Evolutionary conservation across 2,888 invertebrate species (phyloP).

Genomic region (Ophion obscuratus): DNA sequence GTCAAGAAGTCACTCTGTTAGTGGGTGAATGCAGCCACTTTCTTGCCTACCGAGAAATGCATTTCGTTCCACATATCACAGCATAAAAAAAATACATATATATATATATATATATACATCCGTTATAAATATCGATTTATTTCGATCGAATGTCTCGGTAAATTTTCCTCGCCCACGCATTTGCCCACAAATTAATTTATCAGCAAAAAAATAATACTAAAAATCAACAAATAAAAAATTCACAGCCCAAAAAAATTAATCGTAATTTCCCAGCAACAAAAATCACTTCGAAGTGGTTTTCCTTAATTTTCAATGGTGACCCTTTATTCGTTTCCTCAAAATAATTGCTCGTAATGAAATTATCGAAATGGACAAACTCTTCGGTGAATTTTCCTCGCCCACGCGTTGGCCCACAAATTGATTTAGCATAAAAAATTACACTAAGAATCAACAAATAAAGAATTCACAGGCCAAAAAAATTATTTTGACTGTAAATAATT

Average conservation of each 20-base stretch:
- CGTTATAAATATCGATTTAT: not conserved
- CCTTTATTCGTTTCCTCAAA: conserved; percentile 1
- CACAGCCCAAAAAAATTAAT: not conserved
- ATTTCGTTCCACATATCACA: conserved; percentile 64
- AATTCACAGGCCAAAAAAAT: too few species aligned
- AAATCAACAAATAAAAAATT: too few species aligned
- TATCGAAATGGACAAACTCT: too few species aligned
- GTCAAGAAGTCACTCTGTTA: conserved; percentile 80
- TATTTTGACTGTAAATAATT: too few species aligned
- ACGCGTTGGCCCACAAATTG: too few species aligned
- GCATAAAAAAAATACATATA: conserved; percentile 19
- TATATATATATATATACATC: not conserved
- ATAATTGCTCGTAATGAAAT: not conserved
- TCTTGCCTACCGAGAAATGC: conserved; percentile 70
- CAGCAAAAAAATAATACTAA: too few species aligned
- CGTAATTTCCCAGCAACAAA: conserved; percentile 8
- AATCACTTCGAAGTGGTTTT: too few species aligned
- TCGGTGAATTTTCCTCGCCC: too few species aligned
- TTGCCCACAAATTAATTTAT: too few species aligned
- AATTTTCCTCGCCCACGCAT: too few species aligned
- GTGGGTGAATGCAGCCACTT: conserved; percentile 80
- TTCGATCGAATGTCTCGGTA: not conserved
- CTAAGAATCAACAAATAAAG: too few species aligned
- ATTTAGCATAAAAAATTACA: too few species aligned
- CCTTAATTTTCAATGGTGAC: not conserved